Conservation (phyloP, 2,888 invertebrate species). For the Melanostoma scalare region DNA sequence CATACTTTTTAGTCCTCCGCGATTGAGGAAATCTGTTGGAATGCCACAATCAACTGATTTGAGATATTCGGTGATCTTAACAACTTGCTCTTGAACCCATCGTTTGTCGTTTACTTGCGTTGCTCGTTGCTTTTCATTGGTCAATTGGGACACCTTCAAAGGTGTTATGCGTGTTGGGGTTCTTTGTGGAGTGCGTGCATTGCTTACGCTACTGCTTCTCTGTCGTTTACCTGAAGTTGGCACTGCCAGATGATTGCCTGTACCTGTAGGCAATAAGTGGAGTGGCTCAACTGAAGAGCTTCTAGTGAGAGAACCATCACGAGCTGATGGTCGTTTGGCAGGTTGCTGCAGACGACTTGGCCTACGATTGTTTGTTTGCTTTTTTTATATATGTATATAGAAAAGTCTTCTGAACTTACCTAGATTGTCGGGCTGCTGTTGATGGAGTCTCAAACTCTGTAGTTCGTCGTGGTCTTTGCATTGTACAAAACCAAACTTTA, state of each 20-base stretch:
- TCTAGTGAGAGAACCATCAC: constrained; percentile 48
- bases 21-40: constrained; percentile 75
- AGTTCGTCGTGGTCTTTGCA: constrained; percentile 79
- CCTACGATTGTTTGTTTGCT: constrained; percentile 48
- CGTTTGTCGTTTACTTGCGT: constrained; percentile 79
- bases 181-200: constrained; percentile 68
- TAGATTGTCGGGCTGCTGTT: constrained; percentile 74
- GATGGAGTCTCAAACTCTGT: constrained; percentile 76
- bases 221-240: constrained; percentile 46
- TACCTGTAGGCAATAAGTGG: background rate
- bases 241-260: constrained; percentile 12
- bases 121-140: constrained; percentile 77
- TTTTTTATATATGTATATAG: background rate
- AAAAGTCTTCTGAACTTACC: constrained; percentile 67
- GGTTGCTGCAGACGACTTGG: constrained; percentile 75
- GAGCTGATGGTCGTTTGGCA: constrained; percentile 72
- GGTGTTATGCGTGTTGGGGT: constrained; percentile 71
- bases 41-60: constrained; percentile 72
- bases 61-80: constrained; percentile 78
- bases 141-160: constrained; percentile 63
- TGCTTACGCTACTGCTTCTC: constrained; percentile 73
- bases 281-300: constrained; percentile 50
- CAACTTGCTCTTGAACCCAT: constrained; percentile 78
- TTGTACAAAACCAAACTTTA: constrained; percentile 32
- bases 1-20: constrained; percentile 78